Base-by-base conservation (phyloP, 2,797 vertebrate genomes). In the Synanceia verrucosa region DNA sequence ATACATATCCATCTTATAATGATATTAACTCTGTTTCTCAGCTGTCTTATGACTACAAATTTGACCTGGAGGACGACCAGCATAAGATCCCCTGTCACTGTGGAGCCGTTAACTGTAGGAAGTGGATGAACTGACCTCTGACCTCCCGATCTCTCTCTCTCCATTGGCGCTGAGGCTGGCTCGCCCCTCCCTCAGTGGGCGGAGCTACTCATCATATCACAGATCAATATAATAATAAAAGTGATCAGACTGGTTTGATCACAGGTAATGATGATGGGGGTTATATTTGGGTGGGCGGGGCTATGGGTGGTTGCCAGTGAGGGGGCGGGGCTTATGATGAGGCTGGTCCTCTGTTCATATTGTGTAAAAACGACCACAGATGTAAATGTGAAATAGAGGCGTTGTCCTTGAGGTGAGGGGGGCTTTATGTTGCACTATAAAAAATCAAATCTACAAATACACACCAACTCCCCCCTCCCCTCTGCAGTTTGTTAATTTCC, bases 51-150 rank as follows among this genome's bases (percentile, higher is more conserved):
- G 98, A 99, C 91, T 99, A 99, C 34, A 98, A 99, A 93, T 99
- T 99, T 18, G 97, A 99, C 92, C 96, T 99, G 69, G 98, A 99
- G 90, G 98, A 99, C 10, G 97, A 99, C 90, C 98, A 99, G 92
- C 97, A 99, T 91, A 99, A 99, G 94, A 99, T 99, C 84, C 96
- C 98, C 2, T 99, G 98, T 93, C 97, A 98, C 96, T 99, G 98
- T 88, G 97, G 97, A 86, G 96, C 97, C 13, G 95, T 98, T 31
- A 99, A 98, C 95, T 99, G 98, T 92, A 95, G 97, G 64, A 98
- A 99, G 90, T 99, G 98, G 98, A 99, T 99, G 97, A 99, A 99
- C 93, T 93, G 76, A 91, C 21, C 51, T 62, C 55, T 24, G 33
- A 57, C 56, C 53, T 47, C 26, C 51, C 48, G 47, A 11, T 29